Percentiles rank a stretch among this genome's conserved stretches.
Evolutionary conservation across 2,797 vertebrate species (phyloP).

Genomic region (Rallus crepitans): DNA sequence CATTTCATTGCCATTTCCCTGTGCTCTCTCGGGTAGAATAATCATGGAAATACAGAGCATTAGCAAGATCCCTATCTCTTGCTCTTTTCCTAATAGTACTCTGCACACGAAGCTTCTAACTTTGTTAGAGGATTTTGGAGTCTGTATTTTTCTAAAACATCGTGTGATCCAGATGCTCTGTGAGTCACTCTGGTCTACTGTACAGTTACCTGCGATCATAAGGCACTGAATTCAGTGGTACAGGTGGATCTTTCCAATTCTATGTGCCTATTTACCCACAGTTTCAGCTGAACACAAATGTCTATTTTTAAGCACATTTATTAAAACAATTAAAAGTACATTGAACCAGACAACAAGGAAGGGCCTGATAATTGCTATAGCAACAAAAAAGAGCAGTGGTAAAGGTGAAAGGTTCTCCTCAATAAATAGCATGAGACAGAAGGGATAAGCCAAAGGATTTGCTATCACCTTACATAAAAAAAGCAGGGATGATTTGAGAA

Average conservation of each 20-base stretch:
- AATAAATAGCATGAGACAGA: background rate
- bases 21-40: background rate
- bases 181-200: background rate
- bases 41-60: background rate
- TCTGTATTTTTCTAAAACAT: background rate
- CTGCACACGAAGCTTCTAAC: background rate
- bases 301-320: background rate
- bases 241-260: background rate
- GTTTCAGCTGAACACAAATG: background rate
- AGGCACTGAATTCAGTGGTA: background rate
- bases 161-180: background rate
- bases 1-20: background rate
- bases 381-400: background rate
- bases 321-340: conserved; percentile 8
- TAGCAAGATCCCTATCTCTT: background rate
- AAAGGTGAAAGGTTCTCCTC: background rate
- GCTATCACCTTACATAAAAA: background rate
- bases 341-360: background rate
- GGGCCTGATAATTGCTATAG: background rate
- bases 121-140: background rate
- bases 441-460: background rate
- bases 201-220: background rate
- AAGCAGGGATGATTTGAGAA: background rate
- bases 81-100: background rate
- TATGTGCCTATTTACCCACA: background rate